Base-by-base conservation (phyloP, 2,888 invertebrate species). In the Sussaba pulchella region DNA sequence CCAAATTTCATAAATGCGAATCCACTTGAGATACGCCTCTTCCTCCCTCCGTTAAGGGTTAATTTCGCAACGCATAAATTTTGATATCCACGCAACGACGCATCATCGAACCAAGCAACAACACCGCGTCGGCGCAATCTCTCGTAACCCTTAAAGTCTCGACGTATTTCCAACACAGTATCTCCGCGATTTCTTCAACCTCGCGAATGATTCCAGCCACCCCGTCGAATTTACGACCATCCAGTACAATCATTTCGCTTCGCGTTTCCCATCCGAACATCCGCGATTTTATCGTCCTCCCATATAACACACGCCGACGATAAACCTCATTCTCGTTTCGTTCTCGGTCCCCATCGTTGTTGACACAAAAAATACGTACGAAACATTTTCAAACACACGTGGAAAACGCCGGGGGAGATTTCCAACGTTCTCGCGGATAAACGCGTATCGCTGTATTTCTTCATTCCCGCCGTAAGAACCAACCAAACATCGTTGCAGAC, bases 251-350 rank as follows among this genome's bases (percentile, higher is more conserved):
- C 43, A 41, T 26, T 54, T 69, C 54, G 41, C 26, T 21, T 26
- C 54, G 8, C 41, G 41, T 41, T 19, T 21, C 24, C 14, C 9
- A 10, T 24, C 54, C 14, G 54, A 54, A 12, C 41, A 69, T 69
- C 69, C 26, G 26, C 54, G 69, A 69, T 54, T 69, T 69, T 69
- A 69, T 69, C 54, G 54, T 17, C 26, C 43, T 6, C 43, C 0
- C 26, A 26, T 26, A 54, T 54, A 54, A 41, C 54, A 54, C 24
- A 41, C 17, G 41, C 41, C 41, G n/a, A 41, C 69, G 69, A 69
- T 69, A 69, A 69, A 54, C 54, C 54, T 54, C 69, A 12, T 54
- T 54, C 54, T 69, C 36, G 17, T 36, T 36, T 19, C 12, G 54
- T 17, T 41, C 26, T 69, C 43, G 41, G 41, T 14, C 41, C 3